Evolutionary conservation across 1,140 invertebrate species (phyloP).

Genomic region (Leptinotarsa texana): DNA sequence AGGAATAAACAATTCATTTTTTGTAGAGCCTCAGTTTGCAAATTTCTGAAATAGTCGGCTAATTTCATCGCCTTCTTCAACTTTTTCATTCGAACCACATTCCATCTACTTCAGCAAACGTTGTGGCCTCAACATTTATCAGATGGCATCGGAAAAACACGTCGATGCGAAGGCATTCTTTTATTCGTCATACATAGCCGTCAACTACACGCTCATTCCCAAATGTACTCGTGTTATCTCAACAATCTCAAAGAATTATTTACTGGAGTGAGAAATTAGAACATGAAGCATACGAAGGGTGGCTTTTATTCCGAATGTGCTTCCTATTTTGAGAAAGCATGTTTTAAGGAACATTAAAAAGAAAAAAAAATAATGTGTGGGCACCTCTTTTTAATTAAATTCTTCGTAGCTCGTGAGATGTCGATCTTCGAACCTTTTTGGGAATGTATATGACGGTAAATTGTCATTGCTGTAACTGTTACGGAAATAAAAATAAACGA

Average conservation of each 20-base stretch:
- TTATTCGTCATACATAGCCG: constrained; percentile 2
- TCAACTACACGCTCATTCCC: constrained; percentile 6
- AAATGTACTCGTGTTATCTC: constrained; percentile 19
- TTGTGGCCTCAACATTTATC: background rate
- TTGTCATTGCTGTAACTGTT: too few relatives aligned
- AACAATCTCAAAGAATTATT: constrained; percentile 26
- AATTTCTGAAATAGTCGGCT: too few relatives aligned
- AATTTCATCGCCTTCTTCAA: background rate
- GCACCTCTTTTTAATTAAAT: constrained; percentile 11
- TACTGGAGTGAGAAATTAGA: constrained; percentile 24
- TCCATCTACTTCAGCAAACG: background rate
- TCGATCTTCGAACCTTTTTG: background rate
- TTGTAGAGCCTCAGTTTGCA: too few relatives aligned
- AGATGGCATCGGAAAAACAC: background rate
- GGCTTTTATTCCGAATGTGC: constrained; percentile 20
- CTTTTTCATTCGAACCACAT: background rate
- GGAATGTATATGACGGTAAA: too few relatives aligned
- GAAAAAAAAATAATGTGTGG: background rate
- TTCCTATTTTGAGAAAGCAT: constrained; percentile 17
- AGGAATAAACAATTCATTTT: too few relatives aligned
- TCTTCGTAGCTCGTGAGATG: background rate
- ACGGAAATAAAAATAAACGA: too few relatives aligned
- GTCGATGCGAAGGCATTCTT: background rate
- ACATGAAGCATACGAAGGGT: constrained; percentile 8
- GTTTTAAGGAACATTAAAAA: constrained; percentile 19